Base-by-base conservation (phyloP, 2,797 vertebrate species). In the Molossus alvarezi region DNA sequence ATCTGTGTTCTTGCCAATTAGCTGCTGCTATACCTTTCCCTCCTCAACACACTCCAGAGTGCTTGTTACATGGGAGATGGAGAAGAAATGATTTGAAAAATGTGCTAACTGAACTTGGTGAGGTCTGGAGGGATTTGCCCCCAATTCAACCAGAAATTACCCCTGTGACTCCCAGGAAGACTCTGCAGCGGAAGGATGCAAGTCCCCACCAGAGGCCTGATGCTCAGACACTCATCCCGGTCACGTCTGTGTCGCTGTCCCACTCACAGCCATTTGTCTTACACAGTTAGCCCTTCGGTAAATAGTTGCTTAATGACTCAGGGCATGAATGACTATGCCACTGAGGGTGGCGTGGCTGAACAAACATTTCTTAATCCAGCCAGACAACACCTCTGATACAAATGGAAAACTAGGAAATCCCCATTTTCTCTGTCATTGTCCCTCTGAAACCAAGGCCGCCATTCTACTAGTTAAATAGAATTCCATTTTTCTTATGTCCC, bases 291-390 rank as follows among this genome's bases (percentile, higher is more conserved):
- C 53, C 37, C 55, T 64, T 90, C 15, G 9, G 9, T 75, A 37
- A 73, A 80, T 57, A 69, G n/a, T 21, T 62, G 53, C 51, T 88
- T 69, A 57, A 94, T 91, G 81, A 88, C 75, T 69, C 2, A 33
- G 88, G 94, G 25, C 27, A 75, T 96, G 95, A 33, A 90, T 89
- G 92, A 90, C 57, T 55, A 73, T 79, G 80, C 29, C 41, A 76
- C 13, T 45, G 41, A 5, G 6, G 41, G 41, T 45, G 41, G 41
- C 41, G 41, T 48, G 5, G 72, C 33, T 85, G 79, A 25, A 81
- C 27, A 81, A 67, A 96, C 55, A 58, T 33, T 29, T 67, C 73
- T 94, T 76, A 88, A 81, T 71, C 48, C 53, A 93, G 85, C 45
- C 62, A 90, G 64, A 89, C 57, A 64, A 55, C 27, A 84, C 29